Evolutionary conservation across 2,113 vertebrate genomes (phyloP).

Genomic region (Apodemus sylvaticus): DNA sequence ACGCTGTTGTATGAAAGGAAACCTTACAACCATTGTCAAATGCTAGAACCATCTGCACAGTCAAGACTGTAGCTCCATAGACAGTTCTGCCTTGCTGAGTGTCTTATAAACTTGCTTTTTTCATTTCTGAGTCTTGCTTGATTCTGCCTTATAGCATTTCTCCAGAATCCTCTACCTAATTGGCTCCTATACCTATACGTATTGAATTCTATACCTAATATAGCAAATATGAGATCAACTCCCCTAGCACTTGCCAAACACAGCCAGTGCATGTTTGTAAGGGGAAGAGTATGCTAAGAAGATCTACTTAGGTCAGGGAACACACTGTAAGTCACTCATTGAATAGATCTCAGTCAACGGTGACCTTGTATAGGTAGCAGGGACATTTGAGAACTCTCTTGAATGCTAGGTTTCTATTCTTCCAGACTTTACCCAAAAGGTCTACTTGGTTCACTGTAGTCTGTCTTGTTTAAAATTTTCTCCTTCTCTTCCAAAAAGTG

Average conservation of each 20-base stretch:
- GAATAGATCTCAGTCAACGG: background rate
- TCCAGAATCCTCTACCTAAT: background rate
- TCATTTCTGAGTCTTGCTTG: background rate
- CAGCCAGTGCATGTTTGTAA: background rate
- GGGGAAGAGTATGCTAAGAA: background rate
- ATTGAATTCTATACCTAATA: too few relatives aligned
- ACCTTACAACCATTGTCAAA: background rate
- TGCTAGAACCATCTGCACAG: fast-evolving
- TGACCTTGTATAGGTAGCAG: background rate
- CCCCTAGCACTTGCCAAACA: background rate
- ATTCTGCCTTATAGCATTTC: background rate
- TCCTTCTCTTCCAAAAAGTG: background rate
- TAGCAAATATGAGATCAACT: background rate
- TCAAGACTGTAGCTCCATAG: background rate
- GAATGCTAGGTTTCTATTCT: background rate
- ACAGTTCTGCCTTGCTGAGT: background rate
- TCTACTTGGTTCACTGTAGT: background rate
- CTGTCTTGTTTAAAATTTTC: background rate
- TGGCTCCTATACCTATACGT: too few relatives aligned
- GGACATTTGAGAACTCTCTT: background rate
- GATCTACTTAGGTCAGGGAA: background rate
- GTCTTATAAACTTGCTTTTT: background rate
- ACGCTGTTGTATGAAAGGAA: background rate
- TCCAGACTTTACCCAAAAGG: background rate
- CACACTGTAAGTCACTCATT: background rate